Base-by-base conservation (phyloP, 2,888 invertebrate genomes). In the Erannis defoliaria region DNA sequence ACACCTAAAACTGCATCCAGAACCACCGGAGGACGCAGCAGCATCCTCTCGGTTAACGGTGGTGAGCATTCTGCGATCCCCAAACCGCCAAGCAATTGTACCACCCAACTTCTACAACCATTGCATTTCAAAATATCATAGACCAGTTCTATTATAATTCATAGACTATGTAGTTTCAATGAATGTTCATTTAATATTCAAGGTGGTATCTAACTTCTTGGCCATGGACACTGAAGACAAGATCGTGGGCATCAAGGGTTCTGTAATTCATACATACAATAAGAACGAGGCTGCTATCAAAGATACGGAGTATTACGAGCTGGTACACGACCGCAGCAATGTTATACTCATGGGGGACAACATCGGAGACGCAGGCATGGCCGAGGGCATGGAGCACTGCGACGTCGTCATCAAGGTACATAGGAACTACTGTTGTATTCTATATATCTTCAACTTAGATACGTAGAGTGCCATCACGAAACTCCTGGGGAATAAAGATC, bases 261-360 rank as follows among this genome's bases (percentile, higher is more conserved):
- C 96, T 26, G 90, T 97, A 37, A 98, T 99, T 67, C 99, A 99
- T 85, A 96, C 97, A 0, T 98, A 96, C 84, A 99, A 99, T 87
- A 99, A 99, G 89, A 98, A 98, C 80, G 98, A 98, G 83, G 95
- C 96, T 5, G 97, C 96, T 0, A 93, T 99, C 29, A 94, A 95
- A 76, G 95, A 96, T 54, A 95, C 96, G 0, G 96, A 97, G 49
- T 98, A 98, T 85, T 97, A 97, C 82, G 94, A 96, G 53, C 85
- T 95, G 76, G 94, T 96, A 0, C 93, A 94, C 57, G 90, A 94
- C 49, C 93, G 97, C 14, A 93, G 93, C 66, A 98, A 99, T 85
- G 96, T 98, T 0, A 94, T 99, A 29, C 93, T 99, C 0, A 94
- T 99, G 94, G 99, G 99, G 0, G 99, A 99, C 84, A 97, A 97